Evolutionary conservation across 2,113 vertebrate species (phyloP).

Genomic region (Phoxinus phoxinus): DNA sequence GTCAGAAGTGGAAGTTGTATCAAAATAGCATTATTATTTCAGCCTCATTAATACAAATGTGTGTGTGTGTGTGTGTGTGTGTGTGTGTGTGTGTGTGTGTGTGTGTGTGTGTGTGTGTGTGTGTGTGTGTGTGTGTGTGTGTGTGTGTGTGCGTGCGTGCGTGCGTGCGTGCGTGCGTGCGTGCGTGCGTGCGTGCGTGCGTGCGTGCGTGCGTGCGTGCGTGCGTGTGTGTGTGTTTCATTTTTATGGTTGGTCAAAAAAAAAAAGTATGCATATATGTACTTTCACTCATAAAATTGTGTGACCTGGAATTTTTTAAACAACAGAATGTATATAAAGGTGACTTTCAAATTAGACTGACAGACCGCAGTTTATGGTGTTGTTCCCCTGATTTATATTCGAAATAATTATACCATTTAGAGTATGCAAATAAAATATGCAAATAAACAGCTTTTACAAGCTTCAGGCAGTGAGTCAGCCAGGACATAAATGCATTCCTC

Average conservation of each 20-base stretch:
- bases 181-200: too few species aligned
- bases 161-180: too few species aligned
- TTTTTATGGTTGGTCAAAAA: too few species aligned
- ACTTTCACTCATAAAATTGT: slow-evolving; percentile 5
- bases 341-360: slow-evolving; percentile 20
- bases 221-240: too few species aligned
- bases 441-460: slow-evolving; percentile 72
- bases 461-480: slow-evolving; percentile 57
- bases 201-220: too few species aligned
- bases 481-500: slow-evolving; percentile 65
- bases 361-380: slow-evolving; percentile 5
- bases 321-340: background rate
- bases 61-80: too few species aligned
- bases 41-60: too few species aligned
- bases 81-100: too few species aligned
- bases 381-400: slow-evolving; percentile 34
- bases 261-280: too few species aligned
- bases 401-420: slow-evolving; percentile 44
- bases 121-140: too few species aligned
- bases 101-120: too few species aligned
- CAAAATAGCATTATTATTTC: background rate
- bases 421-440: slow-evolving; percentile 51
- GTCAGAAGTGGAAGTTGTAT: background rate
- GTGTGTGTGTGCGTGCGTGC: too few species aligned
- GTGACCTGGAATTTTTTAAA: background rate